These are phyloP conservation scores for Chlorodrepanis virens DNA, from an alignment of 2,113 vertebrate species.

Conservation along the genomic window DNA sequence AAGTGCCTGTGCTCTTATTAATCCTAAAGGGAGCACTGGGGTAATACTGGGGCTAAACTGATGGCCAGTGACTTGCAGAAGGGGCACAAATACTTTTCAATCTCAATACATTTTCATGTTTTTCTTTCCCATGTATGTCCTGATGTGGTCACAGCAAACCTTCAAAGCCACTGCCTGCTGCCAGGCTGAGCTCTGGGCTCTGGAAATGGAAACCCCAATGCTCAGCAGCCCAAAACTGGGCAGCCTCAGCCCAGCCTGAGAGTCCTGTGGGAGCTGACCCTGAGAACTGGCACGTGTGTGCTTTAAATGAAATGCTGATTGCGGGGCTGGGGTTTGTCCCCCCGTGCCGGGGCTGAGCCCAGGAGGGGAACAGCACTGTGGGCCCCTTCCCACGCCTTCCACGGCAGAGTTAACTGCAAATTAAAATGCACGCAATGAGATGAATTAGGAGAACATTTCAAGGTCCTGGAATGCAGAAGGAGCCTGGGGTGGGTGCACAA, in stretches of 20 bases:
- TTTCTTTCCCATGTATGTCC: neutral
- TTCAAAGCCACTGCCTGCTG: neutral
- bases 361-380: neutral
- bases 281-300: neutral
- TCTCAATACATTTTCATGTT: neutral
- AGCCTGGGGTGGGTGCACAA: neutral
- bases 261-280: rapidly evolving
- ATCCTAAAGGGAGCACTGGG: neutral
- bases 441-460: slow-evolving; percentile 21
- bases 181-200: neutral
- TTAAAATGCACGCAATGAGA: neutral
- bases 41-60: neutral
- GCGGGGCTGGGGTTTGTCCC: neutral
- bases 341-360: neutral
- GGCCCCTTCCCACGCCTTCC: neutral
- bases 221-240: neutral
- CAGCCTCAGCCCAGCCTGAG: neutral
- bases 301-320: neutral
- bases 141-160: neutral
- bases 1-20: neutral
- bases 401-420: neutral
- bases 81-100: neutral
- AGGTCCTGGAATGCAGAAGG: neutral
- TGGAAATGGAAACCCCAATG: neutral
- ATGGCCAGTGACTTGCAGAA: neutral